phyloP scores from a whole-genome alignment of 1,140 invertebrate species.

The Aricia agestis region DNA sequence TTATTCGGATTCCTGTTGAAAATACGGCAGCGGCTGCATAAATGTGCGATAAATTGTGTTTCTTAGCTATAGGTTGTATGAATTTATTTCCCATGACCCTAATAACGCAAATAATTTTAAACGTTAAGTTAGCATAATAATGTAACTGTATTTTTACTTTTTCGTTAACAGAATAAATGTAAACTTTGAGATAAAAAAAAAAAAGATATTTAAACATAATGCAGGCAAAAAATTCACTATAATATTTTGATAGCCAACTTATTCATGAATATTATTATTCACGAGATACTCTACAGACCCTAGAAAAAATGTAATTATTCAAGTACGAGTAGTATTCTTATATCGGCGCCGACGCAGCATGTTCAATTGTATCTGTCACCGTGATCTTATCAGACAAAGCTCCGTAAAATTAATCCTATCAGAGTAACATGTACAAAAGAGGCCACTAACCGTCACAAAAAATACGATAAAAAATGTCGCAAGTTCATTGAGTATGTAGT shows the following conservation, averaged over 20 bases:
- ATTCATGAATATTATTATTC: not conserved
- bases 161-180: too few species aligned
- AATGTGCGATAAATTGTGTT: not conserved
- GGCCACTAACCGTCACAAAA: not conserved
- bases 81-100: too few species aligned
- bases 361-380: conserved; percentile 2
- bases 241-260: too few species aligned
- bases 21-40: not conserved
- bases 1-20: not conserved
- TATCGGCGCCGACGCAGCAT: not conserved
- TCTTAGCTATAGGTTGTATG: not conserved
- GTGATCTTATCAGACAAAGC: conserved; percentile 1
- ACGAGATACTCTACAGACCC: not conserved
- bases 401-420: conserved; percentile 3
- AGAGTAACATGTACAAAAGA: not conserved
- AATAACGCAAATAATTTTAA: too few species aligned
- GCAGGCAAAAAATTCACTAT: too few species aligned
- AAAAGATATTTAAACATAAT: too few species aligned
- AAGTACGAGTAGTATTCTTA: not conserved
- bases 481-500: not conserved
- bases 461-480: not conserved
- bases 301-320: not conserved
- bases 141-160: too few species aligned
- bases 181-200: too few species aligned
- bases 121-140: too few species aligned